Percentiles rank a stretch among this genome's conserved stretches.
These are phyloP conservation scores for Tholera decimalis DNA, from an alignment of 2,888 invertebrate genomes.

Conservation along the genomic window DNA sequence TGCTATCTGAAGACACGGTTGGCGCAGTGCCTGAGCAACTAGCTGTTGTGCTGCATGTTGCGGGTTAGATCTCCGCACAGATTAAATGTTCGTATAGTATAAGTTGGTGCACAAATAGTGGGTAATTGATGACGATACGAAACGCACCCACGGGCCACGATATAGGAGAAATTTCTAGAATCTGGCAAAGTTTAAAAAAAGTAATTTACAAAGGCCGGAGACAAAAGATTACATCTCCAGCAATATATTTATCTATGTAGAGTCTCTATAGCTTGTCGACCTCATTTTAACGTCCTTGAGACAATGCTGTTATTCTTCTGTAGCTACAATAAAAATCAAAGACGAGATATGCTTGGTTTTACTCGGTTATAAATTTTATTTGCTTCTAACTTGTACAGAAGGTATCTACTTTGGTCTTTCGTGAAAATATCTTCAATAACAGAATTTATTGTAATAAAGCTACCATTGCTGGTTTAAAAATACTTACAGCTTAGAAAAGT, in stretches of 20 bases:
- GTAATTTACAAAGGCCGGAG: neutral
- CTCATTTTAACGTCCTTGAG: conserved; percentile 42
- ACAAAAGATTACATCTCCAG: neutral
- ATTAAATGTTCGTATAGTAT: too few relatives aligned
- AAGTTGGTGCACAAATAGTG: too few relatives aligned
- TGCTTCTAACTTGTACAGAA: conserved; percentile 20
- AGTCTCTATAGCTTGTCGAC: conserved; percentile 1
- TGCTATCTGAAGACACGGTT: too few relatives aligned
- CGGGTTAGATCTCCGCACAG: too few relatives aligned
- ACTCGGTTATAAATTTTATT: conserved; percentile 23
- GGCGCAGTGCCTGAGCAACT: too few relatives aligned
- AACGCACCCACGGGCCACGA: too few relatives aligned
- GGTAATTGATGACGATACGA: too few relatives aligned
- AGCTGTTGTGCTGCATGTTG: too few relatives aligned
- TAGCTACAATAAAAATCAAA: conserved; percentile 42
- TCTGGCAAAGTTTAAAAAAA: neutral
- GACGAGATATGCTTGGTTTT: conserved; percentile 21
- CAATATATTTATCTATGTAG: conserved; percentile 7
- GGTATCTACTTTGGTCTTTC: too few relatives aligned
- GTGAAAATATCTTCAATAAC: neutral
- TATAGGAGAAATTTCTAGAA: too few relatives aligned
- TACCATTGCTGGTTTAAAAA: conserved; percentile 2
- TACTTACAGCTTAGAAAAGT: neutral
- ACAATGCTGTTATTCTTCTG: conserved; percentile 36
- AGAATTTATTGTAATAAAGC: neutral